A percentile compares a stretch with the other conserved stretches of the same genome.
Conservation (phyloP, 2,113 vertebrate species). For the Quiscalus mexicanus region DNA sequence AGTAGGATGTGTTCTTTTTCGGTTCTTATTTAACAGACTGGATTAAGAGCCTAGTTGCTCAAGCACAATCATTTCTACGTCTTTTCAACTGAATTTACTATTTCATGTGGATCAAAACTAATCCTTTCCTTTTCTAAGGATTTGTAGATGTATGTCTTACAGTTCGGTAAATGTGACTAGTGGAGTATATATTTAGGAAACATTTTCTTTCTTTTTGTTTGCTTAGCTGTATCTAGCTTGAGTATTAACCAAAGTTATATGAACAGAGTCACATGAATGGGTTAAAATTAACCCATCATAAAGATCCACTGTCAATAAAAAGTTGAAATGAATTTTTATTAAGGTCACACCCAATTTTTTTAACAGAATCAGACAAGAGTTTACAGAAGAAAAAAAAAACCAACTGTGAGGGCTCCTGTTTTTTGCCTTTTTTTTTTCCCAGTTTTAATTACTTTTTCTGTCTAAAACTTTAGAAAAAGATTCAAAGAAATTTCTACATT, state of each 20-base stretch:
- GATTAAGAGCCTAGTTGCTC: neutral
- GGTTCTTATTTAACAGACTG: neutral
- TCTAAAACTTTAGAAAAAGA: neutral
- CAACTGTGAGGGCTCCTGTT: neutral
- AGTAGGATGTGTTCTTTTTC: slow-evolving; percentile 6
- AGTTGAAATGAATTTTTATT: neutral
- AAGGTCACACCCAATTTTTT: neutral
- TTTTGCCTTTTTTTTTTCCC: neutral
- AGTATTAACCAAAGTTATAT: neutral
- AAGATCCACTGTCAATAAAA: neutral
- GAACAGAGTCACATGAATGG: neutral
- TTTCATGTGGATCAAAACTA: neutral
- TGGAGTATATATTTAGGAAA: neutral
- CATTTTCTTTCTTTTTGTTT: neutral
- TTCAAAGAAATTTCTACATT: neutral
- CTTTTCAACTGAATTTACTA: neutral
- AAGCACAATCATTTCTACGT: neutral
- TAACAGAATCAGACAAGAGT: neutral
- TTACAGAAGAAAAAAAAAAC: neutral
- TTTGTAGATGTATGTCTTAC: neutral
- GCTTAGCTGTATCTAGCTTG: neutral
- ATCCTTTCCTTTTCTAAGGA: neutral
- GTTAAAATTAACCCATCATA: neutral
- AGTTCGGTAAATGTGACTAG: neutral
- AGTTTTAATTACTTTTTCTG: neutral